Percentiles rank a stretch among this genome's conserved stretches.
Evolutionary conservation across 2,797 vertebrate genomes (phyloP).

Genomic region (Gobionotothen gibberifrons): DNA sequence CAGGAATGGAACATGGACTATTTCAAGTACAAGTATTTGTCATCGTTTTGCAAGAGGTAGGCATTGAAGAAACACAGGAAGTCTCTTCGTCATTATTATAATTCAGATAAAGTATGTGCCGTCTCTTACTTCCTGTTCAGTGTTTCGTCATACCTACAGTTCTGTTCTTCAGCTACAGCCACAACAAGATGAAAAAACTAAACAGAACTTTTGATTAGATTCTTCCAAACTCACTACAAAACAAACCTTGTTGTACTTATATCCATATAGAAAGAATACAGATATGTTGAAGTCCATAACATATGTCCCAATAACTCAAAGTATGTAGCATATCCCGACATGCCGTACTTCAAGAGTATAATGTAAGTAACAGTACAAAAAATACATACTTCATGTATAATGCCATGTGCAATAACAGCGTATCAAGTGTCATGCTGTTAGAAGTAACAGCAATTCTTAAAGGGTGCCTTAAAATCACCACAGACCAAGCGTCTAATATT

Average conservation of each 20-base stretch:
- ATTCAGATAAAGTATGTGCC: conserved; percentile 41
- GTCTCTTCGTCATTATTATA: conserved; percentile 4
- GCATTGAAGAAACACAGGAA: not conserved
- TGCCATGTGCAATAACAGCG: conserved; percentile 31
- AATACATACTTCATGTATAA: conserved; percentile 18
- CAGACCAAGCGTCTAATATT: not conserved
- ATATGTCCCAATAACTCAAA: conserved; percentile 22
- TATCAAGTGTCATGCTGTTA: conserved; percentile 11
- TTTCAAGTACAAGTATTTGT: not conserved
- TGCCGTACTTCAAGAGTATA: conserved; percentile 13
- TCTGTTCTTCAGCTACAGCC: conserved; percentile 14
- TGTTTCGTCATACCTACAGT: conserved; percentile 51
- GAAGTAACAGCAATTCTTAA: not conserved
- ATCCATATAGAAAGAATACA: conserved; percentile 2
- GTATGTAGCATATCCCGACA: conserved; percentile 1
- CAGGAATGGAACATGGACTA: not conserved
- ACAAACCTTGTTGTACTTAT: not conserved
- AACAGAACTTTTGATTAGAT: not conserved
- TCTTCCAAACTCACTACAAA: not conserved
- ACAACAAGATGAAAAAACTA: not conserved
- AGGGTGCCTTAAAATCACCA: conserved; percentile 8
- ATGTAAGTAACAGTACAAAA: conserved; percentile 20
- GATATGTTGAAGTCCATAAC: not conserved
- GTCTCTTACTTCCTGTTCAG: conserved; percentile 44
- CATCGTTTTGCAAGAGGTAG: not conserved